Evolutionary conservation across 64 coral and sea anemone genomes (phyloP).

Genomic region (Platygyra sinensis): DNA sequence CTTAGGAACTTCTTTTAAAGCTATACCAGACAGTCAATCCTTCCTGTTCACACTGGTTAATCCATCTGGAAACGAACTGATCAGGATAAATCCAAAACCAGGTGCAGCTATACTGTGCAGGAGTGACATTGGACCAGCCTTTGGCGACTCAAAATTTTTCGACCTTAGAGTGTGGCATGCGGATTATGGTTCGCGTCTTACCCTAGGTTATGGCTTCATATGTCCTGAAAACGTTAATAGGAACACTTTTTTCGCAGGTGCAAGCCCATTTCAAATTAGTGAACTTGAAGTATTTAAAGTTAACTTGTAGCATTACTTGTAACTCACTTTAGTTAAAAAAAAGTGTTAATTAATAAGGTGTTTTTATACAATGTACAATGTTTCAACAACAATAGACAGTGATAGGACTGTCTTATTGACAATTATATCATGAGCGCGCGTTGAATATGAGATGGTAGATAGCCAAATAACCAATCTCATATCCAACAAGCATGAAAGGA

Average conservation of each 20-base stretch:
- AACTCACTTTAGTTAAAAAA: too few relatives aligned
- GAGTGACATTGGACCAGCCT: neutral
- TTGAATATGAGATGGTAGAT: too few relatives aligned
- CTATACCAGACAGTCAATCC: neutral
- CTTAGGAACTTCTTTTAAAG: neutral
- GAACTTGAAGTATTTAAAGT: conserved; percentile 15
- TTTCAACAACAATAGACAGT: too few relatives aligned
- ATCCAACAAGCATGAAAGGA: too few relatives aligned
- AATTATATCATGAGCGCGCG: too few relatives aligned
- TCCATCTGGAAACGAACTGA: conserved; percentile 8
- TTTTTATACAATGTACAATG: too few relatives aligned
- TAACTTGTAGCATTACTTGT: neutral
- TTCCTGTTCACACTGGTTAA: conserved; percentile 50
- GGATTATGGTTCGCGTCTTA: too few relatives aligned
- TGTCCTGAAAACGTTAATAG: neutral
- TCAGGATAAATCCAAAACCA: neutral
- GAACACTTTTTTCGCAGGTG: neutral
- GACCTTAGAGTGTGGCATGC: neutral
- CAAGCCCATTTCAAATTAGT: neutral
- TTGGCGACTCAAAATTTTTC: neutral
- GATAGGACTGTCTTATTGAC: too few relatives aligned
- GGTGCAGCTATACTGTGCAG: neutral
- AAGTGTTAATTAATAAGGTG: too few relatives aligned
- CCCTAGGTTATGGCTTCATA: conserved; percentile 16
- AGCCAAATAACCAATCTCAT: too few relatives aligned